Evolutionary conservation across 2,888 invertebrate genomes (phyloP).

Genomic region (Cabera pusaria): DNA sequence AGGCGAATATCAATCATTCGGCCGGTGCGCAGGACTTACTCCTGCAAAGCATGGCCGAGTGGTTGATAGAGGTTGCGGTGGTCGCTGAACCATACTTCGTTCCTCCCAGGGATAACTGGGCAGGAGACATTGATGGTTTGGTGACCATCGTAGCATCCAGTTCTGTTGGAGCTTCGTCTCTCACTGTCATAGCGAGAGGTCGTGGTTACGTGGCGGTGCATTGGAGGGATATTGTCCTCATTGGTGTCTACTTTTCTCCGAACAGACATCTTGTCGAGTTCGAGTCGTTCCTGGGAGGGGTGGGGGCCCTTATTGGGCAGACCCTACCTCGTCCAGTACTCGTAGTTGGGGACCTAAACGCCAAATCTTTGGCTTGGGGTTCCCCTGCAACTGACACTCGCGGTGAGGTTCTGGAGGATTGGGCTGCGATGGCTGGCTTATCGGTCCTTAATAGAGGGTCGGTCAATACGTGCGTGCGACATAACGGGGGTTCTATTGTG

Average conservation of each 20-base stretch:
- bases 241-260: constrained; percentile 17
- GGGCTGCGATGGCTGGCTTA: constrained; percentile 17
- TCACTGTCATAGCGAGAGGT: constrained; percentile 1
- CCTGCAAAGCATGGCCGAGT: constrained; percentile 24
- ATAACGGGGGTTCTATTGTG: constrained; percentile 25
- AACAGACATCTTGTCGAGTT: constrained; percentile 14
- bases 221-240: constrained; percentile 5
- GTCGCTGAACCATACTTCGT: constrained; percentile 28
- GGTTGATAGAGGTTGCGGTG: constrained; percentile 21
- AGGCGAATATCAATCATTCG: constrained; percentile 29
- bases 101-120: constrained; percentile 15
- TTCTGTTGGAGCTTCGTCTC: neutral
- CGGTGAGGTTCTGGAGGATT: constrained; percentile 20
- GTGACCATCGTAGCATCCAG: constrained; percentile 6
- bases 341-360: constrained; percentile 6
- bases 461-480: constrained; percentile 27
- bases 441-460: constrained; percentile 19
- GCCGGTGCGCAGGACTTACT: constrained; percentile 24
- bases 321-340: constrained; percentile 4
- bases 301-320: constrained; percentile 8
- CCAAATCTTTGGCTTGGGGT: constrained; percentile 21
- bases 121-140: constrained; percentile 9
- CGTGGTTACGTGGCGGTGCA: constrained; percentile 15
- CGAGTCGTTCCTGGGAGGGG: constrained; percentile 3
- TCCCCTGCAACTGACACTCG: constrained; percentile 18